phyloP scores from a whole-genome alignment of 1,140 invertebrate species.

The Drosophila orosa region DNA sequence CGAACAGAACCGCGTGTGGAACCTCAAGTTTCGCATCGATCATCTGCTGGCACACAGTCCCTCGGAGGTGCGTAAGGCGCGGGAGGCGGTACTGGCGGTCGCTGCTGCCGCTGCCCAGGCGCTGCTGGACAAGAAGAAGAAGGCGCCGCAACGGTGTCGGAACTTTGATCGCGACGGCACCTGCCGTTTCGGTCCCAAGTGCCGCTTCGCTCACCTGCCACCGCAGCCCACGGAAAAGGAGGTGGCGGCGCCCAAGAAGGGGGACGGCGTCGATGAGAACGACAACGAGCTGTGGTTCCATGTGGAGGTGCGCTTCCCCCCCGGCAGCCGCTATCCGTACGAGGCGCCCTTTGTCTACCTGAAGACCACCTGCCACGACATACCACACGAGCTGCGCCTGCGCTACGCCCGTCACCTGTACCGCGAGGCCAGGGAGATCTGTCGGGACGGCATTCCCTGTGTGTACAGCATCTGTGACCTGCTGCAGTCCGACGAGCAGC shows the following conservation, averaged over 20 bases:
- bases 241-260: conserved; percentile 33
- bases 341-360: conserved; percentile 89
- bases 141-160: conserved; percentile 87
- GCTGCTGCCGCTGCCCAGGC: conserved; percentile 45
- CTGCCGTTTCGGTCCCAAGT: conserved; percentile 89
- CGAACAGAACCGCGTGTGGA: conserved; percentile 88
- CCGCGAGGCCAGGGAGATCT: conserved; percentile 87
- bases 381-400: conserved; percentile 87
- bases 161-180: conserved; percentile 87
- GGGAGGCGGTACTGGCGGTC: conserved; percentile 74
- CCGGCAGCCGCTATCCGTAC: conserved; percentile 89
- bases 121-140: conserved; percentile 84
- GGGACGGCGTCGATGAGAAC: conserved; percentile 63
- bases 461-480: conserved; percentile 89
- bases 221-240: conserved; percentile 70
- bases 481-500: conserved; percentile 88
- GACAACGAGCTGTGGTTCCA: conserved; percentile 85
- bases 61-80: conserved; percentile 86
- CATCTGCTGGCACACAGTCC: conserved; percentile 87
- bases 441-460: conserved; percentile 88
- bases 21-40: conserved; percentile 87
- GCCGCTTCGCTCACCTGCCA: conserved; percentile 89
- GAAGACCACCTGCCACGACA: conserved; percentile 86
- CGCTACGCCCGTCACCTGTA: conserved; percentile 87
- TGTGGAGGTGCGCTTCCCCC: conserved; percentile 90